A percentile compares a stretch with the other conserved stretches of the same genome.
Conservation (phyloP, 2,113 vertebrate genomes). For the Arvicanthis niloticus region DNA sequence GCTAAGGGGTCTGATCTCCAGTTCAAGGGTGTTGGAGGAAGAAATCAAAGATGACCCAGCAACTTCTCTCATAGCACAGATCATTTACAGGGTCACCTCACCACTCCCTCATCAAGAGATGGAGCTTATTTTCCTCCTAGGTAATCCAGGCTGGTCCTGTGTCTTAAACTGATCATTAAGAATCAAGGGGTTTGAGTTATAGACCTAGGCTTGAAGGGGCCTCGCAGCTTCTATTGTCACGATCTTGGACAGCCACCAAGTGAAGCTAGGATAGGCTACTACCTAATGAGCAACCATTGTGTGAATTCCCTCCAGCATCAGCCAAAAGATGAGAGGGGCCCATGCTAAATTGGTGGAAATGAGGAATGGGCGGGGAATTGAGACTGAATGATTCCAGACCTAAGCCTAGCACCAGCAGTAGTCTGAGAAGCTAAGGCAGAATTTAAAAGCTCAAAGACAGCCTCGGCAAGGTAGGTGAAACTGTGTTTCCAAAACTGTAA, state of each 20-base stretch:
- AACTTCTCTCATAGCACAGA: background rate
- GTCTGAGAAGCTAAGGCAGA: background rate
- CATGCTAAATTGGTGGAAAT: background rate
- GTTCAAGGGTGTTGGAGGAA: no score
- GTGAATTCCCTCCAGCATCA: background rate
- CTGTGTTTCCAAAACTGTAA: background rate
- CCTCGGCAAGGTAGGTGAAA: background rate
- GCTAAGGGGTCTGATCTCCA: background rate
- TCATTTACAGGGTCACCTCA: background rate
- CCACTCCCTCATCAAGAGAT: background rate
- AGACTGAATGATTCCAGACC: background rate
- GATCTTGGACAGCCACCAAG: background rate
- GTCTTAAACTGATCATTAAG: background rate
- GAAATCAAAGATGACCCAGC: background rate
- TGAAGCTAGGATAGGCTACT: background rate
- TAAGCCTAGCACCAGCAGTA: background rate
- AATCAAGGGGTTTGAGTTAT: constrained; percentile 4
- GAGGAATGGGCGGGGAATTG: background rate
- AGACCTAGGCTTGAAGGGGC: background rate
- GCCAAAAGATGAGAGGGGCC: background rate
- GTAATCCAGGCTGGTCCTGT: background rate
- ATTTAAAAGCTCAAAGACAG: background rate
- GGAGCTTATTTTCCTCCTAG: background rate
- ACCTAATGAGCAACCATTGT: background rate
- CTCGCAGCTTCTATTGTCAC: background rate